Base-by-base conservation (phyloP, 2,888 invertebrate genomes). In the Automeris io region DNA sequence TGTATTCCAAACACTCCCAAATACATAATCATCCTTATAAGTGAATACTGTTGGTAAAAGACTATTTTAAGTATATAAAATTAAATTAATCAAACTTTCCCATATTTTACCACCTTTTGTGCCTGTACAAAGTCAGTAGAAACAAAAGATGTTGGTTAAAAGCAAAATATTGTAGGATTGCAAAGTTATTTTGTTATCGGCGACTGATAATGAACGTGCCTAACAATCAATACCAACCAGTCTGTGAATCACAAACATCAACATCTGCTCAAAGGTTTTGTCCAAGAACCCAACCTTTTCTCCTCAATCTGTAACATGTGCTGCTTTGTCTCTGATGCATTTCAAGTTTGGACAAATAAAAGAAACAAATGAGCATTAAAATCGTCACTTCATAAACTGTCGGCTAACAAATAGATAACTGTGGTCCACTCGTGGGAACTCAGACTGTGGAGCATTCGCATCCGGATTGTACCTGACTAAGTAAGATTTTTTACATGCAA, bases 381-480 rank as follows among this genome's bases (percentile, higher is more conserved):
- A 62, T 73, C 60, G 71, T 73, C 73, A 78, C 74, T 73, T 73
- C 71, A 73, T 76, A 77, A 76, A 74, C 62, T 49, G 60, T 68
- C 69, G 23, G 29, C 11, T 34, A 26, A 62, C 67, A 29, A 61
- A 51, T 48, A 45, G 48, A 45, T 62, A 67, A 64, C 66, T 68
- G 57, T 62, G 65, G 57, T 61, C 70, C 66, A 65, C 61, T 45
- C 85, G 85, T 85, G 86, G 80, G 85, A 85, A 83, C 61, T 16
- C 40, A 47, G 49, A 47, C 47, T 52, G 47, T 43, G 50, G 42
- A 44, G 43, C 69, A 73, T 81, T 85, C 83, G 82, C 83, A 83
- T 77, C 80, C 81, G 78, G 73, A 75, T 58, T 63, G 61, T 72
- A 77, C 78, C 77, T 77, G 73, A 66, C 65, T 29, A 6, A 7